Base-by-base conservation (phyloP, 1,140 invertebrate genomes). In the Onthophagus taurus region DNA sequence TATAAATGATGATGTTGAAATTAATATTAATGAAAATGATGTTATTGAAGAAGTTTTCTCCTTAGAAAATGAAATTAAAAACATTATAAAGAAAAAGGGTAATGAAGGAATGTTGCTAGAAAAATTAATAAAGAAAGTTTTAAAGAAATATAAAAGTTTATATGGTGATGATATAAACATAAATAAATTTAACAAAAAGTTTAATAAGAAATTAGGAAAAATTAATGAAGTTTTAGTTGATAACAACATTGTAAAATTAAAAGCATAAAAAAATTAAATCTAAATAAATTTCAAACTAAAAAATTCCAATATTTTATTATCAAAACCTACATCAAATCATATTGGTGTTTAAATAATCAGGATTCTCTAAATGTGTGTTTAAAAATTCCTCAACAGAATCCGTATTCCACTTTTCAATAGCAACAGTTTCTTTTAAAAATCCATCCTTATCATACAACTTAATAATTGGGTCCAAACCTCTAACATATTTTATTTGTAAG, bases 331-430 rank as follows among this genome's bases (percentile, higher is more conserved):
- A 48, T 66, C 68, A 75, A 48, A 74, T 66, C 62, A 68, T 58
- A 62, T 80, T 80, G 30, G 75, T 76, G 61, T 69, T 71, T 56
- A 78, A 70, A 65, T 74, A 80, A 59, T 75, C 68, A 23, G 72
- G 66, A 24, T 72, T 69, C 26, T 72, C 61, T 47, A 96, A 70
- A 75, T 91, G 84, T 26, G 87, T 89, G 26, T 80, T 81, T 23
- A 96, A 76, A 69, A 95, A 96, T 68, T 95, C 92, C 66, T 93
- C 87, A 1, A 96, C 83, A 8, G 90, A 87, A 60, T 97, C 92
- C 4, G 92, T 97, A 63, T 96, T 87, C 93, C 92, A 97, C 64
- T 94, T 93, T 51, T 93, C 89, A 62, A 97, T 95, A 26, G 91
- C 89, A 3, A 97, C 74, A 33, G 83, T 82, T 60, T 92, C 87